A percentile compares a stretch with the other conserved stretches of the same genome.
These are phyloP conservation scores for Dinocampus coccinellae DNA, from an alignment of 2,888 invertebrate genomes.

Conservation along the genomic window DNA sequence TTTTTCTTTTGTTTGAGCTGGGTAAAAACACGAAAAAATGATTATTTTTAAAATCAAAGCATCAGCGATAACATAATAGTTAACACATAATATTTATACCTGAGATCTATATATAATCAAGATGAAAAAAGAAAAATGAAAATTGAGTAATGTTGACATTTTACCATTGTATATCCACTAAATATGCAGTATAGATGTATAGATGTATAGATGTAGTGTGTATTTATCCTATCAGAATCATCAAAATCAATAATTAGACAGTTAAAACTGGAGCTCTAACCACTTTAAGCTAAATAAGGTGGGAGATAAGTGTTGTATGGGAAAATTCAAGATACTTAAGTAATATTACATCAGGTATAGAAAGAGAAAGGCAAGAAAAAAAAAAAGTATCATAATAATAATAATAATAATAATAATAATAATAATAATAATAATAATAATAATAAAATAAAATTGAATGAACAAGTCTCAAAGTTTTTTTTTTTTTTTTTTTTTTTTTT, in stretches of 20 bases:
- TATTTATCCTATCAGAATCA: conserved; percentile 39
- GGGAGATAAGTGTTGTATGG: conserved; percentile 19
- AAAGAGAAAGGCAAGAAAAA: too few relatives aligned
- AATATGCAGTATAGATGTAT: too few relatives aligned
- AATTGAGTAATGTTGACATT: neutral
- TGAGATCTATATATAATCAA: conserved; percentile 9
- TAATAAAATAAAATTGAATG: conserved; percentile 16
- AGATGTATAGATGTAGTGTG: neutral
- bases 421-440: too few relatives aligned
- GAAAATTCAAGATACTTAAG: conserved; percentile 17
- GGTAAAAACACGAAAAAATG: neutral
- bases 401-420: too few relatives aligned
- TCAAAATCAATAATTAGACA: conserved; percentile 40
- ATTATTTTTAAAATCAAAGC: conserved; percentile 18
- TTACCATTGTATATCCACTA: conserved; percentile 5
- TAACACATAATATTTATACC: conserved; percentile 29
- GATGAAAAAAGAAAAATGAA: neutral
- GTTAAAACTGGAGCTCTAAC: conserved; percentile 34
- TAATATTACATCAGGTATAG: conserved; percentile 13
- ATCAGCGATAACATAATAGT: conserved; percentile 7
- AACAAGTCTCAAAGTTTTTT: conserved; percentile 35
- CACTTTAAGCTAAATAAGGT: conserved; percentile 25
- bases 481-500: too few relatives aligned
- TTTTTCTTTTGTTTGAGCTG: conserved; percentile 7
- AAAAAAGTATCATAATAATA: too few relatives aligned